Evolutionary conservation across 1,140 invertebrate species (phyloP).

Genomic region (Lerema accius): DNA sequence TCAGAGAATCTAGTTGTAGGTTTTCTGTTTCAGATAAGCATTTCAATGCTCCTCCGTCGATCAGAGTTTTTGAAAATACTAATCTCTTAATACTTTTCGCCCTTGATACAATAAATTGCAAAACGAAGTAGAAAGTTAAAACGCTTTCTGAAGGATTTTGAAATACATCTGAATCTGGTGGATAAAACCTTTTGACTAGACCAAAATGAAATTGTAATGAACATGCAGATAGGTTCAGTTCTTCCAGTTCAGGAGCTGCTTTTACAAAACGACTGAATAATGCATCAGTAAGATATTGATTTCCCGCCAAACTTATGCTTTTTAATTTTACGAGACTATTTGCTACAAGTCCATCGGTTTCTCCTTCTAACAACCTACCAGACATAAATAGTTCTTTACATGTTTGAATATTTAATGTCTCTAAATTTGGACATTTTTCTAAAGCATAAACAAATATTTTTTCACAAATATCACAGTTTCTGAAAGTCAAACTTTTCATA

Average conservation of each 20-base stretch:
- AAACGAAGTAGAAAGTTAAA: constrained; percentile 87
- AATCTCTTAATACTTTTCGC: constrained; percentile 83
- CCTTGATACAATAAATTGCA: constrained; percentile 83
- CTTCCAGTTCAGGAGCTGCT: constrained; percentile 84
- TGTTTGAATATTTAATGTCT: constrained; percentile 83
- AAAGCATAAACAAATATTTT: constrained; percentile 84
- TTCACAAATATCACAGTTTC: constrained; percentile 85
- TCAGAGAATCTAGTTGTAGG: constrained; percentile 83
- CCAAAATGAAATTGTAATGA: constrained; percentile 88
- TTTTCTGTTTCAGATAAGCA: constrained; percentile 80
- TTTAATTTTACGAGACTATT: constrained; percentile 83
- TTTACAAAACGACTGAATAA: constrained; percentile 86
- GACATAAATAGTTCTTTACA: constrained; percentile 89
- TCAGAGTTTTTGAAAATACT: constrained; percentile 86
- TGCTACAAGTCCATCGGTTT: constrained; percentile 78
- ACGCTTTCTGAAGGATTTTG: constrained; percentile 86
- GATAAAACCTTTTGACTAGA: constrained; percentile 86
- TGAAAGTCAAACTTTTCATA: constrained; percentile 77
- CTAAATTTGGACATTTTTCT: constrained; percentile 82
- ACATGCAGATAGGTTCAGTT: constrained; percentile 85
- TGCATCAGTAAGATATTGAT: constrained; percentile 88
- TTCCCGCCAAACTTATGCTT: constrained; percentile 84
- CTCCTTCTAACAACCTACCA: constrained; percentile 85
- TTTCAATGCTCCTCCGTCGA: constrained; percentile 85
- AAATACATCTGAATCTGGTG: constrained; percentile 66